Evolutionary conservation across 1,140 invertebrate species (phyloP).

Genomic region (Aphis gossypii): DNA sequence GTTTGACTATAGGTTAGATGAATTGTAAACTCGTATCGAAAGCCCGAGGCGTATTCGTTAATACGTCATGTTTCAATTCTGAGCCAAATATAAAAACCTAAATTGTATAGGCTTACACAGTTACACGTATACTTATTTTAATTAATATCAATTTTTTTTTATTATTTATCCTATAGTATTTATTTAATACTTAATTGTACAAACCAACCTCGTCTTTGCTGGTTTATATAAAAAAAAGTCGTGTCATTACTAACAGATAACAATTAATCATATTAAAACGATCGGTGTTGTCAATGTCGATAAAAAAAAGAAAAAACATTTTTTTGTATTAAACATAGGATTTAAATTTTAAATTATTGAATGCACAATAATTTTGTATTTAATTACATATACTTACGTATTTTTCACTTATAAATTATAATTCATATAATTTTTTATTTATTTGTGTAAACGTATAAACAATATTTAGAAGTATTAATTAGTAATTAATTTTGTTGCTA

Average conservation of each 20-base stretch:
- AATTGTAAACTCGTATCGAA: not conserved
- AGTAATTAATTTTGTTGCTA: not conserved
- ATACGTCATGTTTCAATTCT: not conserved
- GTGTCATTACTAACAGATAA: not conserved
- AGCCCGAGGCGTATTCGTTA: not conserved
- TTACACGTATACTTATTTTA: not conserved
- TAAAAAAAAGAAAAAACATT: not conserved
- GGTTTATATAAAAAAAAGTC: not conserved
- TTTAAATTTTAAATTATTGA: not conserved
- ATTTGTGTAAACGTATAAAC: too few relatives aligned
- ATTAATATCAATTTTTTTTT: not conserved
- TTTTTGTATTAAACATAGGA: not conserved
- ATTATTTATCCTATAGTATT: not conserved
- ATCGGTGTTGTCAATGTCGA: not conserved
- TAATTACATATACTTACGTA: not conserved
- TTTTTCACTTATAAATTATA: not conserved
- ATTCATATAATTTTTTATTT: not conserved
- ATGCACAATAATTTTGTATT: not conserved
- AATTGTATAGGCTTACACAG: not conserved
- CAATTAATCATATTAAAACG: not conserved
- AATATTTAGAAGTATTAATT: too few relatives aligned
- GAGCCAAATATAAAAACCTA: not conserved
- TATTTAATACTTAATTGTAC: not conserved
- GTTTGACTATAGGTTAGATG: not conserved
- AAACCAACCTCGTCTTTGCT: not conserved